Evolutionary conservation across 2,888 invertebrate genomes (phyloP).

Genomic region (Brachyptera risi): DNA sequence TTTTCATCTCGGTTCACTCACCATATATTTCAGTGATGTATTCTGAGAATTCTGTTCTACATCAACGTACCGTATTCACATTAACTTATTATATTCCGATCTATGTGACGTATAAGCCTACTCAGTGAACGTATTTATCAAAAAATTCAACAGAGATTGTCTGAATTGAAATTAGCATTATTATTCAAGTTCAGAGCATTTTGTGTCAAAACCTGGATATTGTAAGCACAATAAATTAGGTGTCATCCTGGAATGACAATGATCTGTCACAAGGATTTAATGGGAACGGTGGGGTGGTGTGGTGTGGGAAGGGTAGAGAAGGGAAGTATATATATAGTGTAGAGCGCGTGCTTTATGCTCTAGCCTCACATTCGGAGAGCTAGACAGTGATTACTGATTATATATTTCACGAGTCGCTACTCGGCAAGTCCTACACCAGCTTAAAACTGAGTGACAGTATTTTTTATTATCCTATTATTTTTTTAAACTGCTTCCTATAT

Average conservation of each 20-base stretch:
- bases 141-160: too few species aligned
- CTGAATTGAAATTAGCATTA: too few species aligned
- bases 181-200: too few species aligned
- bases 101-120: too few species aligned
- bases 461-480: conserved; percentile 10
- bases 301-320: neutral
- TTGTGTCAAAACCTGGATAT: neutral
- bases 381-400: conserved; percentile 3
- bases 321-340: neutral
- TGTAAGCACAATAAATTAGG: conserved; percentile 14
- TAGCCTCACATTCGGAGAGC: neutral
- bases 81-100: too few species aligned
- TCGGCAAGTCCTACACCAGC: neutral
- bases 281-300: neutral
- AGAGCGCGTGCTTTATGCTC: neutral
- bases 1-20: too few species aligned
- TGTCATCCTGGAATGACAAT: conserved; percentile 12
- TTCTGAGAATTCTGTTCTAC: too few species aligned
- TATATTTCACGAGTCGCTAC: conserved; percentile 2
- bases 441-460: conserved; percentile 5
- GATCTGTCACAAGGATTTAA: conserved; percentile 2
- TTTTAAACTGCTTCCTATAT: conserved; percentile 8
- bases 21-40: too few species aligned
- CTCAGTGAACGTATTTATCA: too few species aligned
- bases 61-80: too few species aligned